Evolutionary conservation across 2,113 vertebrate genomes (phyloP).

Genomic region (Daboia siamensis): DNA sequence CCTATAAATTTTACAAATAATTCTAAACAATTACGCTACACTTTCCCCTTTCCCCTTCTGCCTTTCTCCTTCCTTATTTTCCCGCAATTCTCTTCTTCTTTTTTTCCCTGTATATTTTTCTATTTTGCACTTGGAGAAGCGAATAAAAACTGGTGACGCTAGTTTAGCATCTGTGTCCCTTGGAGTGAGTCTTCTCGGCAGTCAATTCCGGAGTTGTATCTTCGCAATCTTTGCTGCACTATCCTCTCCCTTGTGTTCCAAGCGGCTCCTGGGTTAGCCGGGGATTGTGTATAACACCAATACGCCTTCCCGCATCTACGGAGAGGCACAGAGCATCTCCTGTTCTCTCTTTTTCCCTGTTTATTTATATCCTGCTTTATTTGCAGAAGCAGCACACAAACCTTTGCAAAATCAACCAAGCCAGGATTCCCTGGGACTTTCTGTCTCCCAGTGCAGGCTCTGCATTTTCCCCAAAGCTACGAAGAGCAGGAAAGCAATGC

Average conservation of each 20-base stretch:
- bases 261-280: background rate
- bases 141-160: background rate
- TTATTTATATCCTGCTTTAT: background rate
- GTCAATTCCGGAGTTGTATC: background rate
- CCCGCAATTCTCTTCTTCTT: too few species aligned
- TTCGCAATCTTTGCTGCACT: background rate
- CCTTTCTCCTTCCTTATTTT: background rate
- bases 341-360: background rate
- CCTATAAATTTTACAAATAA: too few species aligned
- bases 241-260: background rate
- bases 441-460: background rate
- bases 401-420: background rate
- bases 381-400: background rate
- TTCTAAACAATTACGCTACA: too few species aligned
- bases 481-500: background rate
- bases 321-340: background rate
- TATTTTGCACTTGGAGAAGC: background rate
- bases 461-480: background rate
- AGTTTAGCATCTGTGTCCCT: background rate
- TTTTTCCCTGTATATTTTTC: background rate
- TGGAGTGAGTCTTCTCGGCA: background rate
- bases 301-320: background rate
- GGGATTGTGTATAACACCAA: background rate
- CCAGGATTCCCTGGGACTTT: background rate
- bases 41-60: too few species aligned